A percentile compares a stretch with the other conserved stretches of the same genome.
Conservation (phyloP, 2,888 invertebrate genomes). For the Mechanitis messenoides region DNA sequence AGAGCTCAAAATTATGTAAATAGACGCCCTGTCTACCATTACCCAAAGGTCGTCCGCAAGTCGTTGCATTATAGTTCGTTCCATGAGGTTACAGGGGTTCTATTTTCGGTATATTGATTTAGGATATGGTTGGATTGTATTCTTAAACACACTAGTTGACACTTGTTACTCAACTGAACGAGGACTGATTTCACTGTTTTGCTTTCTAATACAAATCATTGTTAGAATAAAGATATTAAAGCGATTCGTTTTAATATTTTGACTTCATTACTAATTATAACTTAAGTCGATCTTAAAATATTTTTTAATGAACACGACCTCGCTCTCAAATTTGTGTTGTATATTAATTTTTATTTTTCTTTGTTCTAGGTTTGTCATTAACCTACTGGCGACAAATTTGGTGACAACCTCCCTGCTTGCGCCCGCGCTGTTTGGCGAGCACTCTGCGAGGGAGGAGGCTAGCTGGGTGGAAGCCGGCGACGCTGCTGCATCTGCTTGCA, state of each 20-base stretch:
- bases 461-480: slow-evolving; percentile 78
- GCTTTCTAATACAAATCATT: slow-evolving; percentile 15
- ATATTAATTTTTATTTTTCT: slow-evolving; percentile 24
- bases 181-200: slow-evolving; percentile 26
- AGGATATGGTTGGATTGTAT: slow-evolving; percentile 32
- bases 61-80: slow-evolving; percentile 17
- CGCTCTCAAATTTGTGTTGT: slow-evolving; percentile 6
- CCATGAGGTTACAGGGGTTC: slow-evolving; percentile 26
- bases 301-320: slow-evolving; percentile 10
- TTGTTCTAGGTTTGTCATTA: slow-evolving; percentile 81
- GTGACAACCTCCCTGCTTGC: slow-evolving; percentile 69
- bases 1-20: slow-evolving; percentile 20
- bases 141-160: slow-evolving; percentile 35
- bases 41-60: slow-evolving; percentile 21
- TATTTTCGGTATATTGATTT: slow-evolving; percentile 35
- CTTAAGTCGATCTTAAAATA: slow-evolving; percentile 16
- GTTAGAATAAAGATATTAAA: slow-evolving; percentile 8
- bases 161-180: slow-evolving; percentile 10
- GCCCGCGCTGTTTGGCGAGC: slow-evolving; percentile 73
- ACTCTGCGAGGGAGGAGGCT: slow-evolving; percentile 78
- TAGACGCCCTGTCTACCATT: slow-evolving; percentile 10
- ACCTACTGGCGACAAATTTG: slow-evolving; percentile 67
- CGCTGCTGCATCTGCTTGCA: slow-evolving; percentile 63
- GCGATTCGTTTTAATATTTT: slow-evolving; percentile 13
- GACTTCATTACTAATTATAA: slow-evolving; percentile 10